Percentiles rank a stretch among this genome's conserved stretches.
phyloP scores from a whole-genome alignment of 1,140 invertebrate genomes.

The Meloidogyne floridensis region DNA sequence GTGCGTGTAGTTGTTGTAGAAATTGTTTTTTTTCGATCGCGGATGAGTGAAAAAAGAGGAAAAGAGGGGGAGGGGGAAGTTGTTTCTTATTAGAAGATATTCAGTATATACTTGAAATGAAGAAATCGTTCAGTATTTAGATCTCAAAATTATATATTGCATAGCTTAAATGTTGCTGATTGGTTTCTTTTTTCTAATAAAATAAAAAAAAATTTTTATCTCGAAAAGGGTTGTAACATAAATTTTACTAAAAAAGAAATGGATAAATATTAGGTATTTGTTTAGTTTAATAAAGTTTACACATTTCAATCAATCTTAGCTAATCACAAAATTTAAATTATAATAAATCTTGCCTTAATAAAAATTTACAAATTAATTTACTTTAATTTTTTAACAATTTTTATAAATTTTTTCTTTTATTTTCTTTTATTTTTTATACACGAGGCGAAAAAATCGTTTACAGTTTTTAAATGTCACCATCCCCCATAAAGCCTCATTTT shows the following conservation, averaged over 20 bases:
- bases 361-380: too few species aligned
- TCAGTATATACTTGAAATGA: neutral
- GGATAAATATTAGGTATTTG: too few species aligned
- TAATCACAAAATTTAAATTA: too few species aligned
- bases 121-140: neutral
- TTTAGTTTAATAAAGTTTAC: too few species aligned
- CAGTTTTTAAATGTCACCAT: neutral
- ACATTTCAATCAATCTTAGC: too few species aligned
- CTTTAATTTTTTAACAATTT: neutral
- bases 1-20: neutral
- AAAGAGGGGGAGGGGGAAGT: neutral
- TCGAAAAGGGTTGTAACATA: too few species aligned
- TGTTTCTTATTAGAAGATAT: too few species aligned
- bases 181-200: neutral
- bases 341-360: too few species aligned
- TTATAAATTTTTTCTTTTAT: neutral
- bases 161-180: neutral
- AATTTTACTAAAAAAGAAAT: too few species aligned
- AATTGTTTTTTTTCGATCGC: neutral
- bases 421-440: neutral
- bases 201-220: too few species aligned
- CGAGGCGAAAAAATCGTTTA: neutral
- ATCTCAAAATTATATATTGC: neutral
- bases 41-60: neutral
- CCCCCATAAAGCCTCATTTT: neutral